These are phyloP conservation scores for Heliconius aoede DNA, from an alignment of 2,888 invertebrate species.

Conservation along the genomic window DNA sequence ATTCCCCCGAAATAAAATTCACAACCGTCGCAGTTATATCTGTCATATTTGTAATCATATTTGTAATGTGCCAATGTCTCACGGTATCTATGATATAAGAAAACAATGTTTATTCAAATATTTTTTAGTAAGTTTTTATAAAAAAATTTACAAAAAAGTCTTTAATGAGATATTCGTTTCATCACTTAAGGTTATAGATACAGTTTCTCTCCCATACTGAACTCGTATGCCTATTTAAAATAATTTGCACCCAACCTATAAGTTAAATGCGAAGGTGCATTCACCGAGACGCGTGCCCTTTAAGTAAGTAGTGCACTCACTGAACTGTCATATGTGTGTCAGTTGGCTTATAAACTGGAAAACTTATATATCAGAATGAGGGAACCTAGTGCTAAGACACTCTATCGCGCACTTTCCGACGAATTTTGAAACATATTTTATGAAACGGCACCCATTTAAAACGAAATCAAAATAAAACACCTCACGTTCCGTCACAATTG, in stretches of 20 bases:
- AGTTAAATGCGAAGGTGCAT: constrained; percentile 10
- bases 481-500: constrained; percentile 70
- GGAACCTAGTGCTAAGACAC: no score
- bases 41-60: no score
- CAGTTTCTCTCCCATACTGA: no score
- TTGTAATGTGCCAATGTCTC: no score
- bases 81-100: no score
- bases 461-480: constrained; percentile 68
- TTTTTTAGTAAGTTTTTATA: background rate
- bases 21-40: no score
- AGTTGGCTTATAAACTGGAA: constrained; percentile 1
- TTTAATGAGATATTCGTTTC: background rate
- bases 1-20: no score
- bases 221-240: background rate
- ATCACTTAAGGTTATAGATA: background rate
- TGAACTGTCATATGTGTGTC: background rate
- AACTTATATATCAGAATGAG: background rate
- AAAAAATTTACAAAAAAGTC: background rate
- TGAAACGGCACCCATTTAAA: constrained; percentile 48
- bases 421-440: constrained; percentile 29
- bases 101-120: background rate
- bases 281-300: constrained; percentile 6
- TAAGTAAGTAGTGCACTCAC: constrained; percentile 18
- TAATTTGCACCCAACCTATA: constrained; percentile 1
- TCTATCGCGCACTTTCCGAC: no score